These are phyloP conservation scores for Armadillidium nasatum DNA, from an alignment of 1,140 invertebrate species.

Conservation along the genomic window DNA sequence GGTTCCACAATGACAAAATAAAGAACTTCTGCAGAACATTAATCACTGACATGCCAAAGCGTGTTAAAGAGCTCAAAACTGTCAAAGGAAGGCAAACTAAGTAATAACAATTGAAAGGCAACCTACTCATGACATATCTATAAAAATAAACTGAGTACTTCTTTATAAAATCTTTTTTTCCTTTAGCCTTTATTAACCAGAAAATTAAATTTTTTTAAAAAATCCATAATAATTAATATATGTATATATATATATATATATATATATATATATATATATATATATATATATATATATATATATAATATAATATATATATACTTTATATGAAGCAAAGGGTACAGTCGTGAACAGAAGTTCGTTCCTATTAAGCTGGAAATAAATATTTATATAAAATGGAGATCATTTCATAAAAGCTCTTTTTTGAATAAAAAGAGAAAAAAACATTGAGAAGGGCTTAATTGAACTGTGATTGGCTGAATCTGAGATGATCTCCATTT, in stretches of 20 bases:
- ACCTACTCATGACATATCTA: conserved; percentile 12
- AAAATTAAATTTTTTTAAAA: neutral
- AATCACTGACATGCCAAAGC: neutral
- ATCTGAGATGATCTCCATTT: too few species aligned
- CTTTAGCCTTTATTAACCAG: conserved; percentile 2
- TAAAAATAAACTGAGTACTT: conserved; percentile 12
- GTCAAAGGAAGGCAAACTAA: neutral
- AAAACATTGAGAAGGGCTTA: too few species aligned
- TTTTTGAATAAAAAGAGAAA: too few species aligned
- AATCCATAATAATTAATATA: conserved; percentile 1
- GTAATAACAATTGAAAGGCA: neutral
- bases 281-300: too few species aligned
- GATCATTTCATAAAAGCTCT: too few species aligned
- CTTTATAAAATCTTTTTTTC: neutral
- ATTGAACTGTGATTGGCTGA: too few species aligned
- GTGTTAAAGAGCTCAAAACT: neutral
- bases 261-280: neutral
- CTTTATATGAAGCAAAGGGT: too few species aligned
- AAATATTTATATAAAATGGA: too few species aligned
- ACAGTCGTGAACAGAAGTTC: too few species aligned
- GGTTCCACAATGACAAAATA: neutral
- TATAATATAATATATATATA: too few species aligned
- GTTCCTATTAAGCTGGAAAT: too few species aligned
- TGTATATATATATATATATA: conserved; percentile 1
- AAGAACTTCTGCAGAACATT: neutral